phyloP scores from a whole-genome alignment of 1,140 invertebrate genomes.

The Mamestra configurata region DNA sequence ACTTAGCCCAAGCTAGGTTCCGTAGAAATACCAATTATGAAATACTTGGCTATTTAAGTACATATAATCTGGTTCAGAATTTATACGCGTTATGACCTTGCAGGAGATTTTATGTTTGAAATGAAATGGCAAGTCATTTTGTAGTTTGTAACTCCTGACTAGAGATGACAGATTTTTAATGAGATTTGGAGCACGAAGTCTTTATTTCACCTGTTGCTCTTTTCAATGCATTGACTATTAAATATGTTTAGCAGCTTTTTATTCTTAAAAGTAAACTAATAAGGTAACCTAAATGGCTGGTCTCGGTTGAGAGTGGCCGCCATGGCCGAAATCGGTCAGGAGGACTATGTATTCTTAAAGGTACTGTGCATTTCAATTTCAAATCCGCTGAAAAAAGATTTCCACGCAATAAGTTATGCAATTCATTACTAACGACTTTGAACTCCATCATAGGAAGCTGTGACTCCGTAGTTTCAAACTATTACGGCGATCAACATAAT shows the following conservation, averaged over 20 bases:
- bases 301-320: too few relatives aligned
- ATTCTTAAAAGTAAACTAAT: too few relatives aligned
- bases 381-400: too few relatives aligned
- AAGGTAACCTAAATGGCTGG: too few relatives aligned
- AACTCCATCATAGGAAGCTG: background rate
- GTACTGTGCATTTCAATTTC: too few relatives aligned
- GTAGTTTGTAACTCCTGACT: background rate
- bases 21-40: constrained; percentile 1
- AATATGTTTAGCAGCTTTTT: too few relatives aligned
- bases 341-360: too few relatives aligned
- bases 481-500: background rate
- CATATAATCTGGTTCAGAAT: background rate
- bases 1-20: constrained; percentile 24
- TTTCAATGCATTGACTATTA: too few relatives aligned
- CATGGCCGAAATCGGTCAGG: too few relatives aligned
- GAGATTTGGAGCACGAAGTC: background rate
- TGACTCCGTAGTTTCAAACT: background rate
- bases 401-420: background rate
- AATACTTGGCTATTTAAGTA: background rate
- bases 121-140: background rate
- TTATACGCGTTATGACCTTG: background rate
- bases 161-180: background rate
- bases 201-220: background rate
- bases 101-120: background rate
- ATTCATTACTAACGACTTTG: background rate